Evolutionary conservation across 2,888 invertebrate genomes (phyloP), one percentile per base, ranked within the genome.

Genomic region (Phoenoteleia sp.): DNA sequence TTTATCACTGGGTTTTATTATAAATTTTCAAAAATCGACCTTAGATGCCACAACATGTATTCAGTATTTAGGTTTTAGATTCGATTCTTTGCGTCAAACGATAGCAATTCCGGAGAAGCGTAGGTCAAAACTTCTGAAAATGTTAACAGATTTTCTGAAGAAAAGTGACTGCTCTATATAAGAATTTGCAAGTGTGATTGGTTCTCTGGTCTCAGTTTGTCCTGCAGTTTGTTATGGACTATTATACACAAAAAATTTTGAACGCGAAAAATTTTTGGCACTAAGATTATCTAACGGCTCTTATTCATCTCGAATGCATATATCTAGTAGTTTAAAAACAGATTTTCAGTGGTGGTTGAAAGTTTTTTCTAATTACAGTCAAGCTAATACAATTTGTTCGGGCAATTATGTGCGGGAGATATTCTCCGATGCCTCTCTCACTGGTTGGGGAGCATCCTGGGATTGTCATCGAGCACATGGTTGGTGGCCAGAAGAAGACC

Each of bases 361-460:
- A 9, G 33, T 58, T 6, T 36, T 58, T 29, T 2, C 13, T 3
- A 33, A 42, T 45, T 2, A 42, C 2, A 15, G n/a, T 33, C 60
- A 60, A 39, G 60, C 39, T 6, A 60, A 60, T 13, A 13, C 3
- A 3, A 39, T 60, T 7, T 7, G 60, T 3, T 9, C 36, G 13
- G 60, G 27, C 3, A 4, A n/a, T 25, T 56, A 56, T 13, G 27
- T 6, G 7, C 74, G 21, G n/a, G 66, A 39, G 9, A 84, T 86
- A n/a, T 81, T 39, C n/a, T n/a, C 39, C 13, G 80, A 86, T 54
- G 84, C 82, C 2, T 84, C 81, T 0, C n/a, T 15, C 13, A 72
- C 88, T 1, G 88, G 89, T 2, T 89, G 84, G 87, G 88, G 89
- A 4, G 87, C 81, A 9, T 76, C 15, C 27, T 56, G 54, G 13